Evolutionary conservation across 2,888 invertebrate species (phyloP).

Genomic region (Leucoma salicis): DNA sequence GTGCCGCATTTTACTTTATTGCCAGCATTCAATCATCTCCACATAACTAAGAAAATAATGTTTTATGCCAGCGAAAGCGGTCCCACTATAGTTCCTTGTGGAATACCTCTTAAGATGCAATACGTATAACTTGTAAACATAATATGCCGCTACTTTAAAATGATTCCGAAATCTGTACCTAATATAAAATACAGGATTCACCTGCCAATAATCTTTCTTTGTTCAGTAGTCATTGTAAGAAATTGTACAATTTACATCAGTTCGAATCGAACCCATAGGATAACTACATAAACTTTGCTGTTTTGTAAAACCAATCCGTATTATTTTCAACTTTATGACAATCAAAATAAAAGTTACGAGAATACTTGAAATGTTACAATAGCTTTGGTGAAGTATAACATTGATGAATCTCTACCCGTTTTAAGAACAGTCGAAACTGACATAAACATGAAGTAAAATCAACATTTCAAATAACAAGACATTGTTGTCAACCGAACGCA

Average conservation of each 20-base stretch:
- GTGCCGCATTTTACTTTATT: too few species aligned
- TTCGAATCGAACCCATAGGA: conserved; percentile 56
- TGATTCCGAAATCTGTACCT: conserved; percentile 50
- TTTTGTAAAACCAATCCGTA: conserved; percentile 6
- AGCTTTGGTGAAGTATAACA: conserved; percentile 50
- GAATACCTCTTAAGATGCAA: conserved; percentile 19
- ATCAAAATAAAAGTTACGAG: background rate
- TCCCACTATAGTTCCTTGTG: conserved; percentile 8
- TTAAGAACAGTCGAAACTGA: conserved; percentile 67
- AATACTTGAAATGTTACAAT: background rate
- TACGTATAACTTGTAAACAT: conserved; percentile 29
- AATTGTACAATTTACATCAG: conserved; percentile 64
- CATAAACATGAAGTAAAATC: conserved; percentile 68
- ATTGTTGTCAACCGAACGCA: conserved; percentile 59
- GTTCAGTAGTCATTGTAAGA: conserved; percentile 56
- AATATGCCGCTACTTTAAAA: conserved; percentile 44
- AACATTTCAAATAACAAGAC: conserved; percentile 73
- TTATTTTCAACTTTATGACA: conserved; percentile 2
- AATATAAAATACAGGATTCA: conserved; percentile 72
- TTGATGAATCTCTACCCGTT: conserved; percentile 71
- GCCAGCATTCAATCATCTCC: too few species aligned
- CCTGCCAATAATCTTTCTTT: conserved; percentile 72
- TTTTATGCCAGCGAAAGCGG: too few species aligned
- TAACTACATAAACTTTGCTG: conserved; percentile 30
- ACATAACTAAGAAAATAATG: too few species aligned